A percentile compares a stretch with the other conserved stretches of the same genome.
Conservation (phyloP, 2,888 invertebrate species). For the Hemicrepidius hirtus region DNA sequence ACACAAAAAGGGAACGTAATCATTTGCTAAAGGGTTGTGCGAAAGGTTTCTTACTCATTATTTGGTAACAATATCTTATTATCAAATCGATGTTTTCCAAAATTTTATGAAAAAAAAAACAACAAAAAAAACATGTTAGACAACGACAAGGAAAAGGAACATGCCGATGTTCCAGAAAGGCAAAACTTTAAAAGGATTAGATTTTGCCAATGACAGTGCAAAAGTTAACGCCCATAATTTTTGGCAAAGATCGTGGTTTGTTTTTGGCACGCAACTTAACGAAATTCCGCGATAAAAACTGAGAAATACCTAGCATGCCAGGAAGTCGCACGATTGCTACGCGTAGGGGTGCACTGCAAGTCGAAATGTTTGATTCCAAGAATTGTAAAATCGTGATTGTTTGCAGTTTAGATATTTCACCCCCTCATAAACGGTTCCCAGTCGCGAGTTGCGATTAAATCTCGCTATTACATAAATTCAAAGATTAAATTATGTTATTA, state of each 20-base stretch:
- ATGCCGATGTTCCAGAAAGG: neutral
- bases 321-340: neutral
- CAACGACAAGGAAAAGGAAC: too few relatives aligned
- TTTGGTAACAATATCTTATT: too few relatives aligned
- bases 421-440: neutral
- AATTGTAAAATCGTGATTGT: constrained; percentile 26
- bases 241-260: neutral
- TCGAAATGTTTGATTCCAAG: constrained; percentile 23
- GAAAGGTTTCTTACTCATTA: too few relatives aligned
- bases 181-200: neutral
- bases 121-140: too few relatives aligned
- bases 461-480: constrained; percentile 7
- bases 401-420: constrained; percentile 8
- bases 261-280: constrained; percentile 9
- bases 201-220: constrained; percentile 2
- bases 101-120: too few relatives aligned
- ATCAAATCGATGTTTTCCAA: too few relatives aligned
- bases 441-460: constrained; percentile 7
- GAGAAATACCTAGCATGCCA: neutral
- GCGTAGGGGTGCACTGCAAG: constrained; percentile 5
- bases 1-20: too few relatives aligned
- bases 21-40: too few relatives aligned
- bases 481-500: constrained; percentile 4
- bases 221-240: neutral
- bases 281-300: neutral